Evolutionary conservation across 2,888 invertebrate species (phyloP).

Genomic region (Eumerus sabulonum): DNA sequence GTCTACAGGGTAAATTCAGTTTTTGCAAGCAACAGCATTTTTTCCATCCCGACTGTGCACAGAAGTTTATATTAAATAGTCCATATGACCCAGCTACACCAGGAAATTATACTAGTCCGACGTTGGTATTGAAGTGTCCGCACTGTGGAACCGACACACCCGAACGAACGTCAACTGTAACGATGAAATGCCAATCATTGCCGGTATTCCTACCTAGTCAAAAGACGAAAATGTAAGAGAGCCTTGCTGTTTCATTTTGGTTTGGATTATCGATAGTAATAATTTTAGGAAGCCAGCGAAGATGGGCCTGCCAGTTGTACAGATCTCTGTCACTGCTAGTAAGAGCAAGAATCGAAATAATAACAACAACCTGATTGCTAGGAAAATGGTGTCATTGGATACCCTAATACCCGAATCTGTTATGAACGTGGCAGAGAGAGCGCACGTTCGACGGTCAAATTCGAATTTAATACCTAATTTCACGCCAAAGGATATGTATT

Average conservation of each 20-base stretch:
- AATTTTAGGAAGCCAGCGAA: conserved; percentile 78
- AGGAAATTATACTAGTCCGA: conserved; percentile 75
- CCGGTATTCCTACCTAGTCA: conserved; percentile 83
- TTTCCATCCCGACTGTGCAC: conserved; percentile 90
- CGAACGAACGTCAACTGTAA: conserved; percentile 81
- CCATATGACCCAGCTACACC: conserved; percentile 79
- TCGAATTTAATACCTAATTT: conserved; percentile 76
- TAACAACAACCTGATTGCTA: conserved; percentile 17
- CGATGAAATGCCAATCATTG: conserved; percentile 82
- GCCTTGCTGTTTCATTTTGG: not conserved
- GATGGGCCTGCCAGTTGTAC: conserved; percentile 71
- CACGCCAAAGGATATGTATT: conserved; percentile 77
- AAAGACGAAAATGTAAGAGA: conserved; percentile 74
- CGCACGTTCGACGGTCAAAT: conserved; percentile 70
- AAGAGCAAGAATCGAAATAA: conserved; percentile 43
- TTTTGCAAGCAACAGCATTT: conserved; percentile 89
- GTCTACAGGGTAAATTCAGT: conserved; percentile 87
- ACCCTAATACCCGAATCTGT: conserved; percentile 78
- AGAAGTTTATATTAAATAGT: conserved; percentile 77
- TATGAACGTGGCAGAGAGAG: conserved; percentile 75
- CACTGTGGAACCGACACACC: conserved; percentile 85
- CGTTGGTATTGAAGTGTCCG: conserved; percentile 82
- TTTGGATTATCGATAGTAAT: conserved; percentile 5
- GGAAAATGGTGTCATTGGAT: conserved; percentile 72
- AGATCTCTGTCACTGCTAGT: conserved; percentile 62